A percentile compares a stretch with the other conserved stretches of the same genome.
Evolutionary conservation across 2,888 invertebrate genomes (phyloP).

Genomic region (Megamerina dolium): DNA sequence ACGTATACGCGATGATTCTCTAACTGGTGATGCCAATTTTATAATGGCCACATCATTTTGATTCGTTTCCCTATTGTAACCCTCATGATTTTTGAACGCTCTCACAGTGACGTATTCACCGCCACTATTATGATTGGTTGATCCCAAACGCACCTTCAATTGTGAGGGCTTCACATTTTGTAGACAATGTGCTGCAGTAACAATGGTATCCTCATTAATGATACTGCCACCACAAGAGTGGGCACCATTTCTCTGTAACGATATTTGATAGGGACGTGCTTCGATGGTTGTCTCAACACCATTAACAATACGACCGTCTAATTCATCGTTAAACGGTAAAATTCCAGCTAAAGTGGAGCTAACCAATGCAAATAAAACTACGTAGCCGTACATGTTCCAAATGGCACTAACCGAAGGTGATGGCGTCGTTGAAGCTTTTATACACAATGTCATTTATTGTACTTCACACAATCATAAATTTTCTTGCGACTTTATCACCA

Average conservation of each 20-base stretch:
- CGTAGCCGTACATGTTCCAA: constrained; percentile 25
- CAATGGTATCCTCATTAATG: constrained; percentile 33
- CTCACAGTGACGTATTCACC: constrained; percentile 43
- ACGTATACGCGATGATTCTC: constrained; percentile 24
- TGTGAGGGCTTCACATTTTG: constrained; percentile 21
- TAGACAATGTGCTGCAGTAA: constrained; percentile 51
- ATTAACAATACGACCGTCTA: constrained; percentile 48
- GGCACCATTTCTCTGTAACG: constrained; percentile 37
- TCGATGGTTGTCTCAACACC: constrained; percentile 45
- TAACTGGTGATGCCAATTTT: constrained; percentile 35
- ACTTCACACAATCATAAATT: no score
- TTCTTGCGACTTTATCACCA: no score
- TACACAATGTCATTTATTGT: no score
- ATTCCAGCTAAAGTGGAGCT: constrained; percentile 21
- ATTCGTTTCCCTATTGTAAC: constrained; percentile 38
- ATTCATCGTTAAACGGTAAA: constrained; percentile 26
- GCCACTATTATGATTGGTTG: constrained; percentile 35
- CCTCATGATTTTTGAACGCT: constrained; percentile 33
- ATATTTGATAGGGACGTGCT: constrained; percentile 50
- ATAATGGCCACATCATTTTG: constrained; percentile 49
- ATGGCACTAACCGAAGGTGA: not conserved
- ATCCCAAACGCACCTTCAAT: constrained; percentile 44
- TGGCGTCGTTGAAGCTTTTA: no score
- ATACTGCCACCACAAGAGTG: constrained; percentile 51
- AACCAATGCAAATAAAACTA: constrained; percentile 21